Percentiles rank a stretch among this genome's conserved stretches.
Conservation (phyloP, 2,797 vertebrate genomes). For the Atherinosoma microstoma region DNA sequence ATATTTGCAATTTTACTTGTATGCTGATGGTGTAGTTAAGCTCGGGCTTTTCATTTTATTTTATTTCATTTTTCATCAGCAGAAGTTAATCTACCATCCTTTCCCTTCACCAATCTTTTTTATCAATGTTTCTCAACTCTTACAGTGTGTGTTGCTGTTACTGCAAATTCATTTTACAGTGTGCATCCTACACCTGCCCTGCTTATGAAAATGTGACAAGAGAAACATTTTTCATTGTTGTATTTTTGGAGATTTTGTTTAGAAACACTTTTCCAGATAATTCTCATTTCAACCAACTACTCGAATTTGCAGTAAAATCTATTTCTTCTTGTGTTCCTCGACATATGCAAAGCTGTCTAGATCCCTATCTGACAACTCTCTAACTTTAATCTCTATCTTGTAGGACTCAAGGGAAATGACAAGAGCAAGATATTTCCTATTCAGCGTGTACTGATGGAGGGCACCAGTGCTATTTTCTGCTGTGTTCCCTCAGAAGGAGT, state of each 20-base stretch:
- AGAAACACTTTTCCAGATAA: not conserved
- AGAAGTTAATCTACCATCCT: not conserved
- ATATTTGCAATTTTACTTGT: not conserved
- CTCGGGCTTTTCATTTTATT: not conserved
- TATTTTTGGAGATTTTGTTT: not conserved
- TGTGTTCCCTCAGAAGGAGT: slow-evolving; percentile 61
- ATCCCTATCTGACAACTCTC: not conserved
- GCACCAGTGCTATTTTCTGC: slow-evolving; percentile 63
- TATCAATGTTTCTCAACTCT: slow-evolving; percentile 22
- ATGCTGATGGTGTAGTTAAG: not conserved
- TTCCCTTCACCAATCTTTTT: not conserved
- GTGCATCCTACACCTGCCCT: not conserved
- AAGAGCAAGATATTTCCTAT: slow-evolving; percentile 52
- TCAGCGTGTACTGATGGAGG: slow-evolving; percentile 44
- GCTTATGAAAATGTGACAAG: not conserved
- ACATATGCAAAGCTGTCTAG: not conserved
- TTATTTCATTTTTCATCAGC: not conserved
- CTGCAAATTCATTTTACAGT: slow-evolving; percentile 6
- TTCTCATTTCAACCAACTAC: not conserved
- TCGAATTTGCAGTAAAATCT: not conserved
- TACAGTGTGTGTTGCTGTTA: not conserved
- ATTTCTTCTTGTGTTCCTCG: no score
- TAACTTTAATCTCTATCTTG: slow-evolving; percentile 15
- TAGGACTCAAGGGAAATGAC: slow-evolving; percentile 17
- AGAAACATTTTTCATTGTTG: not conserved